Percentiles rank a stretch among this genome's conserved stretches.
Evolutionary conservation across 2,888 invertebrate genomes (phyloP).

Genomic region (Cheilosia soror): DNA sequence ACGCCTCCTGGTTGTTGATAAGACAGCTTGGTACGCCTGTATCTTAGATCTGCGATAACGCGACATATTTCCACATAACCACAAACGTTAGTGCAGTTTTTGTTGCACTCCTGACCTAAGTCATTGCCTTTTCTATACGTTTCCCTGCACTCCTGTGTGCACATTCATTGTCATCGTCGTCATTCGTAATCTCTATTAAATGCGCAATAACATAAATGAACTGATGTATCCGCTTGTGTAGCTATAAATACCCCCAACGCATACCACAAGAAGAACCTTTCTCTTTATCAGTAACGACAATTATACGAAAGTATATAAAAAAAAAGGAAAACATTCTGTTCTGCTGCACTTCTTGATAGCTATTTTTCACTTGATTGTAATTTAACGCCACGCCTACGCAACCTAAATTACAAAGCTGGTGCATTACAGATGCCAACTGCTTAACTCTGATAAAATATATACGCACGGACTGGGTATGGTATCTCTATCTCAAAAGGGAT

Average conservation of each 20-base stretch:
- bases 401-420: conserved; percentile 40
- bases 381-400: conserved; percentile 73
- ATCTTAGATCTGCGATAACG: neutral
- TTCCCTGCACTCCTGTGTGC: conserved; percentile 8
- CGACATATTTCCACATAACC: neutral
- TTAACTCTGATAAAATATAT: conserved; percentile 24
- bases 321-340: neutral
- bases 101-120: conserved; percentile 18
- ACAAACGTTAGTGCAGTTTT: conserved; percentile 34
- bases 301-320: conserved; percentile 30
- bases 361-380: conserved; percentile 75
- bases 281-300: conserved; percentile 67
- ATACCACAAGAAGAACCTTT: conserved; percentile 40
- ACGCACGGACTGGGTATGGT: neutral
- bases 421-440: conserved; percentile 47
- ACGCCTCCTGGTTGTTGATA: conserved; percentile 39
- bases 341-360: conserved; percentile 43
- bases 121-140: conserved; percentile 31
- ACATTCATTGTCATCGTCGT: conserved; percentile 28
- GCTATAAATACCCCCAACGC: conserved; percentile 59
- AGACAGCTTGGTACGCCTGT: neutral
- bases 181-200: conserved; percentile 65
- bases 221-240: conserved; percentile 45
- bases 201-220: conserved; percentile 70
- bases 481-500: conserved; percentile 29